Evolutionary conservation across 2,888 invertebrate species (phyloP).

Genomic region (Tholera decimalis): DNA sequence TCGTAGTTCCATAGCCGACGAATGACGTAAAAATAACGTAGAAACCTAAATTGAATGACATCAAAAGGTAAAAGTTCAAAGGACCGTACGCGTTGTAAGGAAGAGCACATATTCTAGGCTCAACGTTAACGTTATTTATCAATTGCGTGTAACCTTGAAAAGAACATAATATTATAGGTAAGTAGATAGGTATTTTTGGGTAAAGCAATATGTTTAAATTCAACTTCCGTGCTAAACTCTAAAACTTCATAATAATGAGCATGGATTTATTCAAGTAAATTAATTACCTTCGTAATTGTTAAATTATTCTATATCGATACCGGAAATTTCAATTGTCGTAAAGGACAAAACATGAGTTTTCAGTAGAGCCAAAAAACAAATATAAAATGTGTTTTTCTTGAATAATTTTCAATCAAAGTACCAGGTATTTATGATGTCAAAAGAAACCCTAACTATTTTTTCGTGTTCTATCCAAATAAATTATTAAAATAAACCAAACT

Average conservation of each 20-base stretch:
- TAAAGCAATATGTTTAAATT: no score
- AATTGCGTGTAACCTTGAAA: background rate
- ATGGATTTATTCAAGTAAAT: slow-evolving; percentile 6
- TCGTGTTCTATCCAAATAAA: no score
- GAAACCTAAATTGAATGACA: slow-evolving; percentile 13
- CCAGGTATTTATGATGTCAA: no score
- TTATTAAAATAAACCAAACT: no score
- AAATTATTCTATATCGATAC: background rate
- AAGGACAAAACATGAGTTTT: no score
- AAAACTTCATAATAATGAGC: background rate
- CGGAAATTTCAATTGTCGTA: no score
- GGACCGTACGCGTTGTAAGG: background rate
- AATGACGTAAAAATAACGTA: background rate
- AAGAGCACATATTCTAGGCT: slow-evolving; percentile 1
- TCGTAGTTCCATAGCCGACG: slow-evolving; percentile 6
- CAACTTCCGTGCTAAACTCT: background rate
- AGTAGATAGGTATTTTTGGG: slow-evolving; percentile 7
- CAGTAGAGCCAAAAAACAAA: no score
- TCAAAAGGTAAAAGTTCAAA: background rate
- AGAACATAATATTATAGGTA: slow-evolving; percentile 4
- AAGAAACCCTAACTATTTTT: no score
- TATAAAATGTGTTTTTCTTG: no score
- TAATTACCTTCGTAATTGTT: background rate
- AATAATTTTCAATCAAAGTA: no score
- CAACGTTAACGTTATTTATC: slow-evolving; percentile 1